Conservation (phyloP, 2,888 invertebrate species). For the Phorcus lineatus region DNA sequence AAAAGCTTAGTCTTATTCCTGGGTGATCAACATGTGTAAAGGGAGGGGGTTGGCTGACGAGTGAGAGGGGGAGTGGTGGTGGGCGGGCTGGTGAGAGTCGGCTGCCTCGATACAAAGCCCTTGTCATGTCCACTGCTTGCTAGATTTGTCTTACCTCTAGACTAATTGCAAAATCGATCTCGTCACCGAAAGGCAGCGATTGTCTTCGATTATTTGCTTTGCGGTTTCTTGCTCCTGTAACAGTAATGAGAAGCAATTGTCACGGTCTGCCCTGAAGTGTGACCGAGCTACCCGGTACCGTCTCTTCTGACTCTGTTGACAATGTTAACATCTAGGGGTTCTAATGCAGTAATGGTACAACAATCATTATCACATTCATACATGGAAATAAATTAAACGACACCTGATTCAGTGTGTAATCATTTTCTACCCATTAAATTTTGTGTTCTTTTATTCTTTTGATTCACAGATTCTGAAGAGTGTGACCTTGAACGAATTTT, state of each 20-base stretch:
- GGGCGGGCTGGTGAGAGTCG: neutral
- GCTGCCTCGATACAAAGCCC: slow-evolving; percentile 15
- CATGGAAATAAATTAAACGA: too few relatives aligned
- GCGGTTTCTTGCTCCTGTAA: neutral
- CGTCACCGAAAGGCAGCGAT: neutral
- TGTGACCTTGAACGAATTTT: too few relatives aligned
- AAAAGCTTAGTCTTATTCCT: neutral
- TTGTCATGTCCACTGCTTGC: neutral
- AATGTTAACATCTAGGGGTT: too few relatives aligned
- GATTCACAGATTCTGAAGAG: too few relatives aligned
- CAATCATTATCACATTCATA: too few relatives aligned
- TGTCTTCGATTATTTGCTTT: neutral
- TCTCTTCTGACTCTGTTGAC: too few relatives aligned
- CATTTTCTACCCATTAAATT: too few relatives aligned
- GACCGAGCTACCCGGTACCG: too few relatives aligned
- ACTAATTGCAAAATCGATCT: slow-evolving; percentile 1
- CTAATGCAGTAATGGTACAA: too few relatives aligned
- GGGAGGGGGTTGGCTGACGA: neutral
- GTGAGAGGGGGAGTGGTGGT: neutral
- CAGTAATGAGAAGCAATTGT: neutral
- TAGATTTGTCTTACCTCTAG: neutral
- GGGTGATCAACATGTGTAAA: neutral
- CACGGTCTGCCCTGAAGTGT: too few relatives aligned
- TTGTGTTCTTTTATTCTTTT: too few relatives aligned
- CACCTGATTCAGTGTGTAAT: too few relatives aligned